phyloP scores from a whole-genome alignment of 1,140 invertebrate species.

The Bombus confusus region DNA sequence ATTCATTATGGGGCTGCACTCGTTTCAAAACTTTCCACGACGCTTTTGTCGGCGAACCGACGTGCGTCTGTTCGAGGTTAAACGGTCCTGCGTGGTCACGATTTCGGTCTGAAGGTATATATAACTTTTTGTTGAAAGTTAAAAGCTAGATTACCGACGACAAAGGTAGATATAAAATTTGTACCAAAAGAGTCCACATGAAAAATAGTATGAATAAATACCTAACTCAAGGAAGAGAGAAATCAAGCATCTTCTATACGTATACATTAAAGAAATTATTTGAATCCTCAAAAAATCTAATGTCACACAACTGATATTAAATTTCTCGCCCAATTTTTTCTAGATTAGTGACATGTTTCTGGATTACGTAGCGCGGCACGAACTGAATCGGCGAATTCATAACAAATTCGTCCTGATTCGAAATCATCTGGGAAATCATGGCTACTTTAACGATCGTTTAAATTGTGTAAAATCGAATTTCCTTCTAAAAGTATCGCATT shows the following conservation, averaged over 20 bases:
- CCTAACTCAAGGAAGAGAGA: background rate
- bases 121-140: background rate
- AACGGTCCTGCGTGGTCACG: too few species aligned
- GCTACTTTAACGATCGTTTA: background rate
- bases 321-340: background rate
- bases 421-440: background rate
- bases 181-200: background rate
- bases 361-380: background rate
- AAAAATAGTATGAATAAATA: background rate
- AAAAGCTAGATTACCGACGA: background rate
- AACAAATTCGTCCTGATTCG: background rate
- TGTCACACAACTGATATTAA: background rate
- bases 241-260: too few species aligned
- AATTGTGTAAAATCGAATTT: background rate
- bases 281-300: background rate
- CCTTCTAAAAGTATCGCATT: background rate
- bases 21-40: slow-evolving; percentile 2
- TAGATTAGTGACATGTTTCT: too few species aligned
- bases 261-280: background rate
- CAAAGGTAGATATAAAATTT: background rate
- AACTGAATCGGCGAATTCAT: background rate
- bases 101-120: background rate
- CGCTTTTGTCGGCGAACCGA: background rate
- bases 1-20: slow-evolving; percentile 36
- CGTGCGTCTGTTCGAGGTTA: background rate